These are phyloP conservation scores for Drosophila aldrichi DNA, from an alignment of 2,888 invertebrate species.

Conservation along the genomic window DNA sequence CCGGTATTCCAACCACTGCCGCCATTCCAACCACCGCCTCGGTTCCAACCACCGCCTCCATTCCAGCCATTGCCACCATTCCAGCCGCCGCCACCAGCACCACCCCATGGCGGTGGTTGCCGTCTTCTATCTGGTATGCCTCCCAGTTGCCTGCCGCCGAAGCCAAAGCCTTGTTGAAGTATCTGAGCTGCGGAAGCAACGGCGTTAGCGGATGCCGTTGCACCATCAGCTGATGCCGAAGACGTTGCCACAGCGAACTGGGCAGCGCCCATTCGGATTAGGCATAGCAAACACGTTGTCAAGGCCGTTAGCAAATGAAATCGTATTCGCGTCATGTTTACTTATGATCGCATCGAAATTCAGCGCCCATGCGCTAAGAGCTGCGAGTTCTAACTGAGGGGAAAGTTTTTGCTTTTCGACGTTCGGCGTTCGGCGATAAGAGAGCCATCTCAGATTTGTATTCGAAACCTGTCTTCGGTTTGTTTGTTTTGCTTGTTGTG, in stretches of 20 bases:
- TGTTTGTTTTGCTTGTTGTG: conserved; percentile 14
- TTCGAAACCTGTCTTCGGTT: conserved; percentile 58
- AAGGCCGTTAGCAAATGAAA: conserved; percentile 30
- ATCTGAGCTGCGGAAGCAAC: conserved; percentile 47
- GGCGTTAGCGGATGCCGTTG: conserved; percentile 58
- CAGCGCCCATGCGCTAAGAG: conserved; percentile 46
- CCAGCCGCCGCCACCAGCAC: conserved; percentile 13
- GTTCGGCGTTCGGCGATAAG: conserved; percentile 33
- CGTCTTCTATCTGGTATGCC: neutral
- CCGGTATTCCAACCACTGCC: conserved; percentile 15
- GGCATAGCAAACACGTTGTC: conserved; percentile 13
- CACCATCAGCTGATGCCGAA: conserved; percentile 48
- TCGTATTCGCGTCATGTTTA: conserved; percentile 46
- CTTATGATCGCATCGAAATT: conserved; percentile 6
- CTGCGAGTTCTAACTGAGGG: conserved; percentile 60
- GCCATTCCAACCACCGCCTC: conserved; percentile 16
- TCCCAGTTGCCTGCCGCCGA: conserved; percentile 6
- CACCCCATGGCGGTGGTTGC: conserved; percentile 3
- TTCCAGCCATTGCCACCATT: conserved; percentile 16
- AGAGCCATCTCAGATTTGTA: conserved; percentile 14
- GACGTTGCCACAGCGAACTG: conserved; percentile 54
- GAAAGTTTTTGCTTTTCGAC: conserved; percentile 19
- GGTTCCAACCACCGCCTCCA: conserved; percentile 7
- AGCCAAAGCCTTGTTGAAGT: conserved; percentile 38
- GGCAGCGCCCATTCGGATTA: conserved; percentile 24